phyloP scores from a whole-genome alignment of 2,113 vertebrate genomes.

The Eudyptes chrysolophus region DNA sequence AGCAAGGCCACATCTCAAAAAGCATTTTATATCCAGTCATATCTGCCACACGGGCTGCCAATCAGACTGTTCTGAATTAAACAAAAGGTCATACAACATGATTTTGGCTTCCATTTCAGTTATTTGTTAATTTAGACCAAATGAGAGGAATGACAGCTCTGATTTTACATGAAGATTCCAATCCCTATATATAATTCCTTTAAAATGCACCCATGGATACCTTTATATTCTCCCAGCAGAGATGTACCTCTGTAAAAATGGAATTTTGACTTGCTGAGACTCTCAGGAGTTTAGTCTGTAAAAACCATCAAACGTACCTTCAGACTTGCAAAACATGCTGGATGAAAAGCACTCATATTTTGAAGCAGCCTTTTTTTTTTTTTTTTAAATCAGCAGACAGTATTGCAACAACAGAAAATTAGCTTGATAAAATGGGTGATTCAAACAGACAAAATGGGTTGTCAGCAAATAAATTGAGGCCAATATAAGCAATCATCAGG shows the following conservation, averaged over 20 bases:
- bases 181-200: neutral
- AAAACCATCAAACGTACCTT: neutral
- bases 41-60: neutral
- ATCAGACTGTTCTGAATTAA: neutral
- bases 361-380: neutral
- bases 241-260: neutral
- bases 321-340: neutral
- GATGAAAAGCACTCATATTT: neutral
- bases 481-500: constrained; percentile 41
- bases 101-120: neutral
- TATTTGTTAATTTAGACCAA: constrained; percentile 7
- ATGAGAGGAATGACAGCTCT: neutral
- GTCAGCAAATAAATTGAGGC: constrained; percentile 57
- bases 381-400: neutral
- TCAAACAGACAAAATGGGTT: constrained; percentile 23
- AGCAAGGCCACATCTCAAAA: neutral
- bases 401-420: neutral
- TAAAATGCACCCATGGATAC: neutral
- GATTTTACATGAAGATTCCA: neutral
- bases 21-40: neutral
- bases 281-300: neutral
- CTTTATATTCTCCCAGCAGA: neutral
- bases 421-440: constrained; percentile 13
- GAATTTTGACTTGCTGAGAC: neutral
- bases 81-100: neutral